Evolutionary conservation across 2,113 vertebrate genomes (phyloP).

Genomic region (Odocoileus hemionus): DNA sequence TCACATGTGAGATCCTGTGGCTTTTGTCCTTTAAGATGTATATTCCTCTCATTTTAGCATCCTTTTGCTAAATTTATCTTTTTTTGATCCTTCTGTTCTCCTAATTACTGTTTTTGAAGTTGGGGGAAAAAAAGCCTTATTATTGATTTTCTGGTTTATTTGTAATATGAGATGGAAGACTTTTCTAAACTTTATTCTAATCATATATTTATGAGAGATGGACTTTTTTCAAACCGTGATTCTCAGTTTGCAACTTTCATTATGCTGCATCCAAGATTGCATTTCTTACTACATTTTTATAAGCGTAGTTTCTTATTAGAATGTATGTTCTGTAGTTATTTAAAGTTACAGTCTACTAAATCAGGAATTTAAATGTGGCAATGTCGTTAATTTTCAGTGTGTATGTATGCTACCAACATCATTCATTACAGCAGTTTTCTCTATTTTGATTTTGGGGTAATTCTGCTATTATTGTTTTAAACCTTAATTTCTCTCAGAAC

Average conservation of each 20-base stretch:
- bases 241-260: conserved; percentile 23
- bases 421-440: background rate
- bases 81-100: background rate
- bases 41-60: background rate
- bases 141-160: conserved; percentile 18
- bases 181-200: conserved; percentile 24
- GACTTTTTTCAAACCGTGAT: background rate
- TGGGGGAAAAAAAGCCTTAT: background rate
- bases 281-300: conserved; percentile 9
- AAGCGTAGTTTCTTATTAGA: background rate
- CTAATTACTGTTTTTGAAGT: background rate
- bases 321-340: background rate
- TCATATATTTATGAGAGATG: background rate
- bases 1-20: background rate
- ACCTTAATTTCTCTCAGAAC: conserved; percentile 7
- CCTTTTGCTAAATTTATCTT: background rate
- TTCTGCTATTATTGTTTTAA: background rate
- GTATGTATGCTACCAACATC: background rate
- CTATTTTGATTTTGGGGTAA: background rate
- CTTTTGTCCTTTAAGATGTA: background rate
- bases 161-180: background rate
- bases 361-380: background rate
- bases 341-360: conserved; percentile 25
- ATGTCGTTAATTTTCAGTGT: background rate
- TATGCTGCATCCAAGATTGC: background rate